Evolutionary conservation across 2,113 vertebrate species (phyloP).

Genomic region (Acanthisitta chloris): DNA sequence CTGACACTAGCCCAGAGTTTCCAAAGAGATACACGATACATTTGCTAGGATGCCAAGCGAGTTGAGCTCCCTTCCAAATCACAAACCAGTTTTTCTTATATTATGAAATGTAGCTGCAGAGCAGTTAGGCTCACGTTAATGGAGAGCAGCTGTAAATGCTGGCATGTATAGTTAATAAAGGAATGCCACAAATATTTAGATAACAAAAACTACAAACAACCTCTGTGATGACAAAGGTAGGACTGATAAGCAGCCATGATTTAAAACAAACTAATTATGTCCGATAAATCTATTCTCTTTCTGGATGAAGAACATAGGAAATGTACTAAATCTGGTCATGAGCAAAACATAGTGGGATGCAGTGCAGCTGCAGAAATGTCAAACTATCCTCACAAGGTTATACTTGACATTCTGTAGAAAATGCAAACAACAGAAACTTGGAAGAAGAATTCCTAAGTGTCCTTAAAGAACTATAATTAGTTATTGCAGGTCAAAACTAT

Average conservation of each 20-base stretch:
- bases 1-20: accelerated
- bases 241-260: slow-evolving; percentile 10
- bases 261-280: slow-evolving; percentile 37
- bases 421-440: slow-evolving; percentile 38
- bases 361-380: slow-evolving; percentile 55
- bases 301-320: slow-evolving; percentile 43
- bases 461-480: background rate
- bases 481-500: background rate
- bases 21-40: background rate
- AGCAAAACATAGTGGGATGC: slow-evolving; percentile 4
- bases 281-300: slow-evolving; percentile 12
- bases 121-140: background rate
- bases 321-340: background rate
- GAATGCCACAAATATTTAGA: slow-evolving; percentile 23
- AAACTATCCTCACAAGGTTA: slow-evolving; percentile 48
- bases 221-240: slow-evolving; percentile 34
- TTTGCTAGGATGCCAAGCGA: background rate
- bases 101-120: background rate
- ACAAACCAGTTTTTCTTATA: background rate
- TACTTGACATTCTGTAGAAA: slow-evolving; percentile 36
- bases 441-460: slow-evolving; percentile 19
- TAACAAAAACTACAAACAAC: slow-evolving; percentile 1
- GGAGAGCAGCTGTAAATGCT: slow-evolving; percentile 20
- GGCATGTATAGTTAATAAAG: background rate
- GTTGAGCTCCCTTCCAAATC: background rate